Base-by-base conservation (phyloP, 2,113 vertebrate species). In the Salvelinus alpinus region DNA sequence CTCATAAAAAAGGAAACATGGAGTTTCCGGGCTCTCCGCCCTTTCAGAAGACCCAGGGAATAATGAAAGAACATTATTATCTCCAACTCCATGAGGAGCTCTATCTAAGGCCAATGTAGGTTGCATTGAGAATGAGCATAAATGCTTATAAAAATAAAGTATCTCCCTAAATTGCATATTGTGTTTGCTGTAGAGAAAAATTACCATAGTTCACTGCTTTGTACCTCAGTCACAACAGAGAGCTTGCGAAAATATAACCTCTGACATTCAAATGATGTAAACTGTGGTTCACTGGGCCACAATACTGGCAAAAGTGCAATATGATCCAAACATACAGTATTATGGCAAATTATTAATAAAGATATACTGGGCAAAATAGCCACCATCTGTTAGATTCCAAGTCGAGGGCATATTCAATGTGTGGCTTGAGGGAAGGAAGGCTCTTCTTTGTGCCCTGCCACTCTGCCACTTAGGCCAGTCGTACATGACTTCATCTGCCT, bases 321-420 rank as follows among this genome's bases (percentile, higher is more conserved):
- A 44, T 57, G 0, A 3, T 67, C 2, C 25, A 20, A 67, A 9
- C 6, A 7, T 31, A 27, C 38, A 67, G 27, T 66, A 66, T 5
- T 31, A 24, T 34, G 16, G 31, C 12, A 68, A 44, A 44, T 12
- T 7, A 70, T 76, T 27, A n/a, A 38, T 9, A 62, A 31, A 2
- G 29, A 75, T 71, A 81, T 44, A 44, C 38, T 44, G 38, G 38
- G 2, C 9, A 77, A 24, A 77, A 80, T 57, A 77, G 48, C 31
- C 31, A 76, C 72, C 77, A 78, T 85, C 78, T 80, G 70, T 87
- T 75, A 82, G 11, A 70, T 73, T 78, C n/a, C 66, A 25, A 66
- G 73, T 84, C 78, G 72, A 29, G 48, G 79, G 77, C 27, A 0
- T 24, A 65, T 77, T 73, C 62, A 6, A 14, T n/a, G 31, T n/a